These are phyloP conservation scores for Myopa tessellatipennis DNA, from an alignment of 2,888 invertebrate genomes.

Conservation along the genomic window DNA sequence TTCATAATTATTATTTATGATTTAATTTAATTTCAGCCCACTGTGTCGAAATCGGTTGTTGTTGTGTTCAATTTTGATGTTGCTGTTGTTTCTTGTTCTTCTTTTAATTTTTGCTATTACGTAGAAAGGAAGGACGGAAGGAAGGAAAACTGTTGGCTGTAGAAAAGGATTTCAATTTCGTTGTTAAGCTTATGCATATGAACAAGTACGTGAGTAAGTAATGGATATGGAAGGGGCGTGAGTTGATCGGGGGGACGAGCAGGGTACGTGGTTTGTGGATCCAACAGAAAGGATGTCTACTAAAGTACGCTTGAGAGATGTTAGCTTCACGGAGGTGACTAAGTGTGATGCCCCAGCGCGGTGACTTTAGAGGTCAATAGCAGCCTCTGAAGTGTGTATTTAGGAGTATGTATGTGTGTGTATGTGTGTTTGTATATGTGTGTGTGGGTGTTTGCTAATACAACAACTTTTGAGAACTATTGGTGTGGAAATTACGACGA, in stretches of 20 bases:
- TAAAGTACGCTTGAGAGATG: not conserved
- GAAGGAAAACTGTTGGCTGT: slow-evolving; percentile 27
- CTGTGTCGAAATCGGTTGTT: not conserved
- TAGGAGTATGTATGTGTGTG: not conserved
- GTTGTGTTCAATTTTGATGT: not conserved
- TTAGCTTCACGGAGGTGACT: not conserved
- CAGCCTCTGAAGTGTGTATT: not conserved
- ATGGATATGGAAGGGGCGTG: not conserved
- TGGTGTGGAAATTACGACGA: slow-evolving; percentile 32
- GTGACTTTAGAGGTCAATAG: not conserved
- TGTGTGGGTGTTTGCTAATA: slow-evolving; percentile 21
- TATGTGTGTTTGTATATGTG: not conserved
- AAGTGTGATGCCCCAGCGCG: not conserved
- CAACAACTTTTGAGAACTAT: slow-evolving; percentile 19
- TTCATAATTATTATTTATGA: not conserved
- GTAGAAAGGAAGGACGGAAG: slow-evolving; percentile 19
- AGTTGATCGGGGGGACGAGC: not conserved
- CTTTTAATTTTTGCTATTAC: not conserved
- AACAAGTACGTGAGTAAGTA: not conserved
- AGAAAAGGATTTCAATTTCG: slow-evolving; percentile 39
- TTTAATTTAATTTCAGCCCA: not conserved
- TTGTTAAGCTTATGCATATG: slow-evolving; percentile 21
- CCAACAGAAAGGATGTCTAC: not conserved
- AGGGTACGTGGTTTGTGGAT: not conserved
- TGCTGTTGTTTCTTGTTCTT: not conserved